A percentile compares a stretch with the other conserved stretches of the same genome.
Conservation (phyloP, 2,797 vertebrate species). For the Pitangus sulphuratus region DNA sequence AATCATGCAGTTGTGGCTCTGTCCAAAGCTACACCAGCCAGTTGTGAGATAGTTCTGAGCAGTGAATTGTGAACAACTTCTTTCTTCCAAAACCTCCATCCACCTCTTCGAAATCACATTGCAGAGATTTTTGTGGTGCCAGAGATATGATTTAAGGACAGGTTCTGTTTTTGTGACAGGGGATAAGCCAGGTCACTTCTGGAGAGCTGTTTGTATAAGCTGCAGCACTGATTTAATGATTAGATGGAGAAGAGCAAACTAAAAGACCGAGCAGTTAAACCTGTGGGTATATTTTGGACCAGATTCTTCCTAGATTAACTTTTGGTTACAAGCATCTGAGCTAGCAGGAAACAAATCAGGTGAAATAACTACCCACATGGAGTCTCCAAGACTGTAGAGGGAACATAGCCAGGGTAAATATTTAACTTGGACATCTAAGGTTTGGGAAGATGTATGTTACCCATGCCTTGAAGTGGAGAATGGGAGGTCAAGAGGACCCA, state of each 20-base stretch:
- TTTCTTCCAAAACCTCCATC: background rate
- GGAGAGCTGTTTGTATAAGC: background rate
- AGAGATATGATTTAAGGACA: background rate
- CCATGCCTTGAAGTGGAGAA: background rate
- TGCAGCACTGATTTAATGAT: background rate
- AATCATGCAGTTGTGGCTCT: background rate
- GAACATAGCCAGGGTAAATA: background rate
- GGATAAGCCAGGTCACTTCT: background rate
- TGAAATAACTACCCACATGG: background rate
- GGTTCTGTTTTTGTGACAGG: background rate
- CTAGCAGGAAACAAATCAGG: background rate
- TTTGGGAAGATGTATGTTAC: background rate
- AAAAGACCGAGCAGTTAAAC: background rate
- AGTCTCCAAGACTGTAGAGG: background rate
- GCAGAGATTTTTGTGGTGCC: background rate
- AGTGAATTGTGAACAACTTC: background rate
- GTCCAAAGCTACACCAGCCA: background rate
- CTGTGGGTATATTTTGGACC: background rate
- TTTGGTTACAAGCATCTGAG: background rate
- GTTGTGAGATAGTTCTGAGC: background rate
- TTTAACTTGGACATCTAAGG: background rate
- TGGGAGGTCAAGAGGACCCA: background rate
- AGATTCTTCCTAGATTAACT: background rate
- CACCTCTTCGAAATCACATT: background rate
- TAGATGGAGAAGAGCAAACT: background rate